Base-by-base conservation (phyloP, 2,888 invertebrate species). In the Drosophila kanekoi region DNA sequence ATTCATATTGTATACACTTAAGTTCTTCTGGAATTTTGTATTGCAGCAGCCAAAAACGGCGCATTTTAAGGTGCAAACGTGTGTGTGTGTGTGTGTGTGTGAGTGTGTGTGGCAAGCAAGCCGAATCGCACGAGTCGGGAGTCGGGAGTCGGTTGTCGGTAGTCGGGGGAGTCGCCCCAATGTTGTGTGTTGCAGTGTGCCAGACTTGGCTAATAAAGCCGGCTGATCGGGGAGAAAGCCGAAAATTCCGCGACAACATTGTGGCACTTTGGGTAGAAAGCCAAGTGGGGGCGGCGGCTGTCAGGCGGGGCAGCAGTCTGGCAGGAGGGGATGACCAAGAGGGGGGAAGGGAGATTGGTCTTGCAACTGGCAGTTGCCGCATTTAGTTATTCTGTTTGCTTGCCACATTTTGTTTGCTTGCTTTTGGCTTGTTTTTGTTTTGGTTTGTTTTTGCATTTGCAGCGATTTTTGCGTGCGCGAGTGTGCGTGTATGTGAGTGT, bases 211-310 rank as follows among this genome's bases (percentile, higher is more conserved):
- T 75, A 87, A 87, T 84, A 89, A 87, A 77, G 85, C 76, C 81
- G 89, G 79, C 84, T 54, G 89, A 88, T 54, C 87, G 90, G 87
- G 28, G 90, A 91, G 90, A 90, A 90, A 90, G 90, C 91, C 82
- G 73, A 89, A 81, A 77, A 83, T 90, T 90, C 90, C 90, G 83
- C 81, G 74, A 87, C 87, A 86, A 87, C 79, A 87, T 87, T 87
- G 87, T 81, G 79, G 72, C 71, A 81, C 76, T 64, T 75, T 67
- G 72, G 60, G 72, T 70, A 67, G 80, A 51, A 59, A 67, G 63
- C 43, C 52, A 33, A 47, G 56, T 59, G 60, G 48, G 65, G 62
- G 47, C 49, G 61, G 63, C 43, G 41, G 20, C 32, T n/a, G n/a
- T n/a, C 9, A 14, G 28, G 10, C 14, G 20, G 38, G 37, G 48